Base-by-base conservation (phyloP, 1,140 invertebrate species). In the Araneus ventricosus region DNA sequence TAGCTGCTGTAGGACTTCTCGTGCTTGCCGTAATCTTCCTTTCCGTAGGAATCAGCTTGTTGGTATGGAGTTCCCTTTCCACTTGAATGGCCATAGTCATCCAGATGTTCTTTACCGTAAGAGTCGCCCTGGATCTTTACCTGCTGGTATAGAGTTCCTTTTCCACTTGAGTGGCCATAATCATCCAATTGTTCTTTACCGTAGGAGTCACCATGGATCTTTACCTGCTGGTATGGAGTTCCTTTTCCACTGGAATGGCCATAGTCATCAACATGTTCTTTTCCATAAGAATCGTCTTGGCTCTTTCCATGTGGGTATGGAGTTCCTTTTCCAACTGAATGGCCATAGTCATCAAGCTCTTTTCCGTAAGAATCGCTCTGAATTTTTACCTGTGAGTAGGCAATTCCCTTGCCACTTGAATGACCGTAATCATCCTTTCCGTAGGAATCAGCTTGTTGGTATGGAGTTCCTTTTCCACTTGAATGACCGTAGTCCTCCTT, bases 21-120 rank as follows among this genome's bases (percentile, higher is more conserved):
- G 20, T n/a, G 27, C 17, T 84, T 84, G 1, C 82, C 82, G 27
- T 84, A 84, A 5, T 84, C 82, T n/a, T 57, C 82, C 5, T 84
- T 41, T 17, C 82, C 82, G 14, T 84, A 84, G n/a, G 79, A 82
- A 45, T 34, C 30, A 1, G n/a, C 63, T 10, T 75, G 27, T 34
- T 34, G 70, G 24, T 27, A 67, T 22, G 59, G 24, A 67, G 24
- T 57, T 52, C 37, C 79, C 41, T 85, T 85, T 6, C 22, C 6
- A 17, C 45, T 85, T 59, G 84, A 20, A 34, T 52, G 84, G 7
- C 34, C 45, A 59, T 57, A 41, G 45, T 24, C 45, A 57, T 59
- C 34, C 8, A 37, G n/a, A 30, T 82, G 79, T 24, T 82, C 30
- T 34, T 75, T 20, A n/a, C n/a, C n/a, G n/a, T n/a, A n/a, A n/a